These are phyloP conservation scores for Drosophila hamatofila DNA, from an alignment of 2,888 invertebrate genomes.

Conservation along the genomic window DNA sequence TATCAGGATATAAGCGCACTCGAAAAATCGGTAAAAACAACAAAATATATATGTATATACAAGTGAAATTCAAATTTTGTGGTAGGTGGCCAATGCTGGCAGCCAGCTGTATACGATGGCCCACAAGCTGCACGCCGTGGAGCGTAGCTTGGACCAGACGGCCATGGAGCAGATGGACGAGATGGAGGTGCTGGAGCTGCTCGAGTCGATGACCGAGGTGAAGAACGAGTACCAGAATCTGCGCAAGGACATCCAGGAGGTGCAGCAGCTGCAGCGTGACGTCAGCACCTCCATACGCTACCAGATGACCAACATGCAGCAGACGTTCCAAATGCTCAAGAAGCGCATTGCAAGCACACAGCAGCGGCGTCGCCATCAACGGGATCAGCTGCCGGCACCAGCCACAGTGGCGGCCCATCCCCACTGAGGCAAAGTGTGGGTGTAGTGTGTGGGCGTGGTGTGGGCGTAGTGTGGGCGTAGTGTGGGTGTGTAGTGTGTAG, in stretches of 20 bases:
- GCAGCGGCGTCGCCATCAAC: conserved; percentile 51
- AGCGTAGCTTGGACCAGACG: conserved; percentile 86
- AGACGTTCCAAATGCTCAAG: conserved; percentile 90
- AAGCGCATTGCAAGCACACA: conserved; percentile 87
- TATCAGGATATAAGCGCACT: conserved; percentile 82
- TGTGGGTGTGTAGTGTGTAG: conserved; percentile 4
- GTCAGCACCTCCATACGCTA: conserved; percentile 90
- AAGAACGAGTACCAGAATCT: conserved; percentile 92
- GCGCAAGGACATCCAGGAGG: conserved; percentile 91
- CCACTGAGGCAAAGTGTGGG: conserved; percentile 21
- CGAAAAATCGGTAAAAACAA: conserved; percentile 79
- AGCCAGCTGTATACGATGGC: conserved; percentile 90
- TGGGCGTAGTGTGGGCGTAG: not conserved
- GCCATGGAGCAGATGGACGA: conserved; percentile 85
- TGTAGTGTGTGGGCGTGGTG: not conserved
- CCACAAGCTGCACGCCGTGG: conserved; percentile 90
- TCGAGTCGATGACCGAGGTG: conserved; percentile 92
- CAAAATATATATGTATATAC: not conserved
- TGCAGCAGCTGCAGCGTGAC: conserved; percentile 92
- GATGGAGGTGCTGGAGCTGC: conserved; percentile 90
- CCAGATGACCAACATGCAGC: conserved; percentile 89
- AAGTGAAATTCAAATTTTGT: too few relatives aligned
- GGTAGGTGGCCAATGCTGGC: conserved; percentile 91
- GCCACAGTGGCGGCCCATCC: conserved; percentile 24
- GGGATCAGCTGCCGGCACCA: conserved; percentile 24